Evolutionary conservation across 2,888 invertebrate species (phyloP).

Genomic region (Macrosoma leucophasiata): DNA sequence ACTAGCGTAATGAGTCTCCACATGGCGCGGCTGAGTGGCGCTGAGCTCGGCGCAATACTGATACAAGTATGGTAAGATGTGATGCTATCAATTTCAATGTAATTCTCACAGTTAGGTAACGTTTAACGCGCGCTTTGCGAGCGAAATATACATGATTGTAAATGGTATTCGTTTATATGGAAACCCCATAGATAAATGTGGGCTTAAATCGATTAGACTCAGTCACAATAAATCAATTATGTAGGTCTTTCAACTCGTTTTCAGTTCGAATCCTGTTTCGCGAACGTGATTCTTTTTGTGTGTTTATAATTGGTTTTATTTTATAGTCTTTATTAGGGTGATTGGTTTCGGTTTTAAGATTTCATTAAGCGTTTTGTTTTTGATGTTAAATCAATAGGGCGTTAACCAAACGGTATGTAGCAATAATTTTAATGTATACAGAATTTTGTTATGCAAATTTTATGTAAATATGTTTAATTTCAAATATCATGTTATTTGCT

Average conservation of each 20-base stretch:
- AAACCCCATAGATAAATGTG: conserved; percentile 17
- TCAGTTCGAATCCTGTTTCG: conserved; percentile 4
- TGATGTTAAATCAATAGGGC: too few species aligned
- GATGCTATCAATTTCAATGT: conserved; percentile 42
- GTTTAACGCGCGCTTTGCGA: conserved; percentile 29
- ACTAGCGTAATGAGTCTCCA: conserved; percentile 42
- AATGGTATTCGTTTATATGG: conserved; percentile 27
- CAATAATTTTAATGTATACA: too few species aligned
- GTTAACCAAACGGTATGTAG: too few species aligned
- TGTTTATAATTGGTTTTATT: too few species aligned
- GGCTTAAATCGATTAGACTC: conserved; percentile 25
- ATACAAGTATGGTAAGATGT: conserved; percentile 31
- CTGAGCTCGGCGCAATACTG: conserved; percentile 40
- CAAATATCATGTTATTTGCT: too few species aligned
- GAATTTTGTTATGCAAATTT: too few species aligned
- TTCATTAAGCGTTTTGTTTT: too few species aligned
- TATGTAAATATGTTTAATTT: too few species aligned
- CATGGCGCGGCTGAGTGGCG: conserved; percentile 38
- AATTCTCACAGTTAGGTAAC: conserved; percentile 54
- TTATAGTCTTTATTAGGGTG: too few species aligned
- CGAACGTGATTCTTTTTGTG: too few species aligned
- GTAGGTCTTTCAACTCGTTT: conserved; percentile 12
- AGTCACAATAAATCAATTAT: conserved; percentile 21
- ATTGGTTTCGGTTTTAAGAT: too few species aligned
- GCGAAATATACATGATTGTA: conserved; percentile 20